Evolutionary conservation across 2,113 vertebrate genomes (phyloP), one percentile per base, ranked within the genome.

Genomic region (Labrus mixtus): DNA sequence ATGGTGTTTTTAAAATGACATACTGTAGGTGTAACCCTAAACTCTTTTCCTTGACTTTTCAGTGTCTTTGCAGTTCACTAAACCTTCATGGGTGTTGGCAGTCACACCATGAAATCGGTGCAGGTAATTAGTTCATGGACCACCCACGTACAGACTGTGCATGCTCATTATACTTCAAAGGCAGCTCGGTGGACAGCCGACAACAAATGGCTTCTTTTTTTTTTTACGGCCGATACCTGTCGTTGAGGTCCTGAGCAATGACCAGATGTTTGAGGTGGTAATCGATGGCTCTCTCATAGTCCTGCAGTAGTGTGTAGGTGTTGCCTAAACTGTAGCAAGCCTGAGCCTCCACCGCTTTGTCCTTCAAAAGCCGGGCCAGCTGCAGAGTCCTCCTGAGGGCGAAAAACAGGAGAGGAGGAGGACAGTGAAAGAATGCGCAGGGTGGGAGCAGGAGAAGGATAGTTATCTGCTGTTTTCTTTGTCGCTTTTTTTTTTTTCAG

Each of bases 301-400:
- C 97, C 57, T 97, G 97, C 20, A 99, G 95, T 37, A 99, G 91
- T 2, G 97, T 99, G 87, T 97, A 96, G 0, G 97, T 99, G 94
- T 99, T 99, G 1, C 98, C 98, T 46, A 99, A 95, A 66, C 97
- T 99, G 89, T 99, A 99, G 76, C 97, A 99, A 77, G 97, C 96
- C 91, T 99, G 98, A 0, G 97, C 98, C 90, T 99, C 98, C 63
- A 98, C 96, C 0, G 97, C 97, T 76, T 95, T 90, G 89, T 99
- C 97, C 88, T 96, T 96, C 73, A 99, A 92, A 89, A 97, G 96
- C 50, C 96, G 92, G 29, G 97, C 96, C 90, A 99, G 90, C 65
- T 97, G 96, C 20, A 99, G 72, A 0, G 97, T 99, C 86, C 95
- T 96, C 92, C 97, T 99, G 78, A 45, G 76, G 86, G 81, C 1